A percentile compares a stretch with the other conserved stretches of the same genome.
Conservation (phyloP, 1,140 invertebrate genomes). For the Caerostris darwini region DNA sequence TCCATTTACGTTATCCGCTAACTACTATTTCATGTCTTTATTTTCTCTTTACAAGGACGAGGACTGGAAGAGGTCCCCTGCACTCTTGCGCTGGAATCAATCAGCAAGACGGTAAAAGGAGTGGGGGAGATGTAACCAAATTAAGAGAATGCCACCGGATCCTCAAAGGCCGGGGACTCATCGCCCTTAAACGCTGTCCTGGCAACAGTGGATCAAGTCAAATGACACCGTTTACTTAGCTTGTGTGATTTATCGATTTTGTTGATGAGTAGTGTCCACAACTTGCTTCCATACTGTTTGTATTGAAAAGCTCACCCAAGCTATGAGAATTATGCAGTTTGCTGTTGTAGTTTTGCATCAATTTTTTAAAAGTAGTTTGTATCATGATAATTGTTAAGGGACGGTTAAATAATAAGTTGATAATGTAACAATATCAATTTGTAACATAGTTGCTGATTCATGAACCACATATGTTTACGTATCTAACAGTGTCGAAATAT, state of each 20-base stretch:
- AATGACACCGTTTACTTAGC: conserved; percentile 52
- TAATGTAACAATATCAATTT: too few relatives aligned
- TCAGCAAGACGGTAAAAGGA: conserved; percentile 53
- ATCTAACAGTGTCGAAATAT: too few relatives aligned
- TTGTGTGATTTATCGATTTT: conserved; percentile 39
- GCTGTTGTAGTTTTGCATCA: too few relatives aligned
- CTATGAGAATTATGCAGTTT: too few relatives aligned
- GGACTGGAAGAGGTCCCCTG: not conserved
- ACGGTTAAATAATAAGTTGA: too few relatives aligned
- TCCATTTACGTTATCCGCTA: conserved; percentile 51
- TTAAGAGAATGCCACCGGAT: conserved; percentile 44
- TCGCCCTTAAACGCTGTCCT: conserved; percentile 7
- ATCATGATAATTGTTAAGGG: too few relatives aligned
- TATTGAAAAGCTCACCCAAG: too few relatives aligned
- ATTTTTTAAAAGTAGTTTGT: too few relatives aligned
- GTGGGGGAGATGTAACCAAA: conserved; percentile 58
- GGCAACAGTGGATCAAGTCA: not conserved
- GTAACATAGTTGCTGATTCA: too few relatives aligned
- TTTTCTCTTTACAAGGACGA: conserved; percentile 60
- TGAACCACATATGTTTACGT: too few relatives aligned
- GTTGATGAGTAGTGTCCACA: not conserved
- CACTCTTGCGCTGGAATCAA: conserved; percentile 39
- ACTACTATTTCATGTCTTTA: conserved; percentile 73
- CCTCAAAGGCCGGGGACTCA: conserved; percentile 19
- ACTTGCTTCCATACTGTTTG: too few relatives aligned